These are phyloP conservation scores for Yasuhikotakia modesta DNA, from an alignment of 2,797 vertebrate species.

Conservation along the genomic window DNA sequence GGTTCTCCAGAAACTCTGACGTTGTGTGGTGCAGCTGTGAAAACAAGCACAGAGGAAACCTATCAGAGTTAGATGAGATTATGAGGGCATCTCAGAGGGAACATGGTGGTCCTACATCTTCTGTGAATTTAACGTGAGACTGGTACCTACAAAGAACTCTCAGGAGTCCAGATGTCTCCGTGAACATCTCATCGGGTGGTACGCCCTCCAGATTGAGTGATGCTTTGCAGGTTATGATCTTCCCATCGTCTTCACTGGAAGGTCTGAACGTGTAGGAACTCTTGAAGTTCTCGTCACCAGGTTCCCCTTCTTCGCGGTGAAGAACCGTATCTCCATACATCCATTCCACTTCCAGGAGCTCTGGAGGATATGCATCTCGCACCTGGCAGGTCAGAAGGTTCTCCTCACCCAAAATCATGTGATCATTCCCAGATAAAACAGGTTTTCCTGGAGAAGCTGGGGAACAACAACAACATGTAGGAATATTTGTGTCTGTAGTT, in stretches of 20 bases:
- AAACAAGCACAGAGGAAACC: slow-evolving; percentile 45
- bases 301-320: not conserved
- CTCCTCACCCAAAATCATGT: slow-evolving; percentile 63
- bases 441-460: slow-evolving; percentile 84
- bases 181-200: slow-evolving; percentile 46
- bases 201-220: slow-evolving; percentile 56
- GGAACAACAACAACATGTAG: not conserved
- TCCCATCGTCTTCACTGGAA: slow-evolving; percentile 40
- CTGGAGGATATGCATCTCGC: slow-evolving; percentile 72
- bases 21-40: slow-evolving; percentile 65
- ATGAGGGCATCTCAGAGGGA: too few species aligned
- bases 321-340: slow-evolving; percentile 58
- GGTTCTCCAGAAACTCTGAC: not conserved
- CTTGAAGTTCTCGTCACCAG: not conserved
- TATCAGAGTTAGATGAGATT: not conserved
- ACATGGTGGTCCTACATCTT: not conserved
- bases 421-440: slow-evolving; percentile 70
- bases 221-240: slow-evolving; percentile 69
- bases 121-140: not conserved
- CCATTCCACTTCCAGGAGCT: slow-evolving; percentile 73
- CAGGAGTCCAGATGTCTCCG: slow-evolving; percentile 60
- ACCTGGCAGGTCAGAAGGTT: slow-evolving; percentile 75
- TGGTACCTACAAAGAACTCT: slow-evolving; percentile 67
- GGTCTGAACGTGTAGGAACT: slow-evolving; percentile 61
- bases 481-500: not conserved